A percentile compares a stretch with the other conserved stretches of the same genome.
These are phyloP conservation scores for Limnodromus scolopaceus DNA, from an alignment of 2,797 vertebrate genomes.

Conservation along the genomic window DNA sequence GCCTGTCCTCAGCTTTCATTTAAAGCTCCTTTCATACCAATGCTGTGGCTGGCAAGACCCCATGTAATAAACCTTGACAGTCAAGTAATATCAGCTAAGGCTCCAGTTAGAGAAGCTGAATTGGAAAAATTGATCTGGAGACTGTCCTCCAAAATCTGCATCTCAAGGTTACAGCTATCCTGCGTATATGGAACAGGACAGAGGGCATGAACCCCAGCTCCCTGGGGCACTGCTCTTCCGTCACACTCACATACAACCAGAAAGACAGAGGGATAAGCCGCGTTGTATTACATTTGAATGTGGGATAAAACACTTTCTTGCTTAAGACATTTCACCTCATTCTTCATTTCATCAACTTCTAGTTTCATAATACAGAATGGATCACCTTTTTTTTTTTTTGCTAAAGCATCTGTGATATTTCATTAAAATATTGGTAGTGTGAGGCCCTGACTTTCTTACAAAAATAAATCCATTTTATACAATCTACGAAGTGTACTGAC, in stretches of 20 bases:
- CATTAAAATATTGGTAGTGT: slow-evolving; percentile 41
- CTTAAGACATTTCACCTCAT: neutral
- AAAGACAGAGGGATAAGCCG: slow-evolving; percentile 31
- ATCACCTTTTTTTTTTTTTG: neutral
- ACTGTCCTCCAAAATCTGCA: slow-evolving; percentile 30
- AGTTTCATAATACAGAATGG: neutral
- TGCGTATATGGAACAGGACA: neutral
- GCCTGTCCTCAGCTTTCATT: neutral
- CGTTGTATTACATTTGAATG: neutral
- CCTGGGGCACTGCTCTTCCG: neutral
- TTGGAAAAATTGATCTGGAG: slow-evolving; percentile 35
- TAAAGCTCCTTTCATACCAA: neutral
- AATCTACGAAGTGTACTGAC: neutral
- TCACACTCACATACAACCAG: neutral
- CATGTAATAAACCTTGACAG: neutral
- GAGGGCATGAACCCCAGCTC: neutral
- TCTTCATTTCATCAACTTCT: neutral
- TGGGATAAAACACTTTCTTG: neutral
- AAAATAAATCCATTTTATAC: slow-evolving; percentile 11
- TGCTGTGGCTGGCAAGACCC: neutral
- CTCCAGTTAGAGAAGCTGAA: neutral
- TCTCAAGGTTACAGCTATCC: slow-evolving; percentile 55
- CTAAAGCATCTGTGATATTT: neutral
- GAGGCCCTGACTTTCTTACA: slow-evolving; percentile 1
- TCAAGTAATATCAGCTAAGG: neutral